Conservation (phyloP, 2,888 invertebrate species). For the Sminthurides aquaticus region DNA sequence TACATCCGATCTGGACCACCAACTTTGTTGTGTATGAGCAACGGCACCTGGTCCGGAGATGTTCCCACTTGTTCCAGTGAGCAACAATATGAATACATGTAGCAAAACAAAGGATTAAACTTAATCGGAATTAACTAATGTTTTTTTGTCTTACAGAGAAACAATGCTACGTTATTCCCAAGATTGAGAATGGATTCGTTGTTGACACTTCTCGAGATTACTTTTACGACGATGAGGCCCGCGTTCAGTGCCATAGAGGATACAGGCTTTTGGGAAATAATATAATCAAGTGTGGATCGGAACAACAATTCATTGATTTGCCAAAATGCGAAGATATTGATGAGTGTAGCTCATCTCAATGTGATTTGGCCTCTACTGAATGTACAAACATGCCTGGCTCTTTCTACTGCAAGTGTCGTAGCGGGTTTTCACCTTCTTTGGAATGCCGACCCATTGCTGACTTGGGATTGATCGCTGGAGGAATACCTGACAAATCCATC, state of each 20-base stretch:
- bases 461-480: conserved; percentile 77
- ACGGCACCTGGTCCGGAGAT: conserved; percentile 89
- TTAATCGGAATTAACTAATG: not conserved
- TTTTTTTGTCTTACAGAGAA: conserved; percentile 50
- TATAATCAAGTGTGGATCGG: conserved; percentile 74
- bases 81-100: conserved; percentile 44
- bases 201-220: conserved; percentile 69
- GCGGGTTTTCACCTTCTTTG: conserved; percentile 73
- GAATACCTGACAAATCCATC: conserved; percentile 82
- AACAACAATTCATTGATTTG: conserved; percentile 63
- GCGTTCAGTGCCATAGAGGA: conserved; percentile 84
- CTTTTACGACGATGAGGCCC: conserved; percentile 79
- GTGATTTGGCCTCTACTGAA: conserved; percentile 81
- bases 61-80: conserved; percentile 77
- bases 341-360: conserved; percentile 80
- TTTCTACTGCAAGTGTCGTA: conserved; percentile 78
- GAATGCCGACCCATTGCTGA: conserved; percentile 87
- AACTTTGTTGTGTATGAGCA: conserved; percentile 87
- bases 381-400: conserved; percentile 76
- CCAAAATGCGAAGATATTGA: conserved; percentile 82
- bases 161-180: conserved; percentile 64
- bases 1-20: conserved; percentile 81
- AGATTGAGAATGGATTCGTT: conserved; percentile 78
- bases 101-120: too few relatives aligned
- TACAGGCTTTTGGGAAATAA: conserved; percentile 73